A percentile compares a stretch with the other conserved stretches of the same genome.
phyloP scores from a whole-genome alignment of 1,140 invertebrate species.

The Macrobrachium nipponense region DNA sequence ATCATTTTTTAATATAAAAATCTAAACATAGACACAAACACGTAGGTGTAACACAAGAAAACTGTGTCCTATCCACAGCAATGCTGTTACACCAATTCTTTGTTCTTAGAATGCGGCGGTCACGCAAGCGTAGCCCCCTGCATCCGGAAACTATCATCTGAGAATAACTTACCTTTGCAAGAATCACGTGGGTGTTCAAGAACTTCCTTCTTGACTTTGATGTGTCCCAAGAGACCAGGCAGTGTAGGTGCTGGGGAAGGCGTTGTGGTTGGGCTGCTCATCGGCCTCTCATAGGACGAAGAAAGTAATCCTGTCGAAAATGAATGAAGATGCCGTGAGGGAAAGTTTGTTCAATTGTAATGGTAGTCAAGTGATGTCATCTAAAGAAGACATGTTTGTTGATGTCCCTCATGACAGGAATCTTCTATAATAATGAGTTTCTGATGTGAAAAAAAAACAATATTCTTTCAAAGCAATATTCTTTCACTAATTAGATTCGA shows the following conservation, averaged over 20 bases:
- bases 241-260: slow-evolving; percentile 41
- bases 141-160: too few species aligned
- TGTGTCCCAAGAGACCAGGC: slow-evolving; percentile 52
- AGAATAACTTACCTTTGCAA: slow-evolving; percentile 69
- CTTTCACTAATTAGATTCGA: neutral
- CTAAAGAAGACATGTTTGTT: neutral
- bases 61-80: too few species aligned
- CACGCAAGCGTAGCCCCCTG: too few species aligned
- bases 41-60: too few species aligned
- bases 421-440: neutral
- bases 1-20: too few species aligned
- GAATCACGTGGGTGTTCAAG: slow-evolving; percentile 67
- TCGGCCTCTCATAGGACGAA: slow-evolving; percentile 64
- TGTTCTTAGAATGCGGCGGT: too few species aligned
- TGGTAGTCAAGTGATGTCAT: neutral
- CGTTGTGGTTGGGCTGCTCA: slow-evolving; percentile 66
- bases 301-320: slow-evolving; percentile 68
- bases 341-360: slow-evolving; percentile 2
- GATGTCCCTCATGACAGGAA: neutral
- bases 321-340: slow-evolving; percentile 65
- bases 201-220: slow-evolving; percentile 70
- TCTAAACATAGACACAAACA: too few species aligned
- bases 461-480: neutral
- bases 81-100: too few species aligned
- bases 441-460: too few species aligned